Base-by-base conservation (phyloP, 2,888 invertebrate genomes). In the Erebia ligea region DNA sequence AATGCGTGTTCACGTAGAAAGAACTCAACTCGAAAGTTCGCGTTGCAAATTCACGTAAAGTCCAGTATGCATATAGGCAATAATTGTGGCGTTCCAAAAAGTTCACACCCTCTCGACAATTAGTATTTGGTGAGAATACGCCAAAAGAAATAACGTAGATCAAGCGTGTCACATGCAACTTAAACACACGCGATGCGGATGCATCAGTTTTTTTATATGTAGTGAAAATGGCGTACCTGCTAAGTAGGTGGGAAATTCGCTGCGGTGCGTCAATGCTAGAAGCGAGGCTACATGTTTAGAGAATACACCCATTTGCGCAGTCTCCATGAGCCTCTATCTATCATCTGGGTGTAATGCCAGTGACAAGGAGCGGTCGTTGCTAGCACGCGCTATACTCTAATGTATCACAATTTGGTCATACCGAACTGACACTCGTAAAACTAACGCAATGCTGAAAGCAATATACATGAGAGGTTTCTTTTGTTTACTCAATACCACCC, bases 381-480 rank as follows among this genome's bases (percentile, higher is more conserved):
- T 66, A 57, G 56, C 66, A 56, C 54, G 40, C 65, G 54, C 45
- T 42, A 15, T 61, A 13, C 45, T 62, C 10, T 21, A 56, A 70
- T 70, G 69, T 67, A 72, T 69, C 56, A 69, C 72, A 73, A 69
- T 72, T 69, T 72, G 69, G 67, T 68, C 70, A 73, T 65, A 74
- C 34, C 56, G 65, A 40, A 15, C 62, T 62, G 69, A 66, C 69
- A 68, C 45, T 67, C 58, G 67, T 67, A 63, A 62, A 69, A 48
- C 66, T 59, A 40, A 19, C 17, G 1, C 45, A 1, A 40, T 58
- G 40, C 9, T 40, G 34, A 34, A 34, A 58, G 40, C n/a, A 25
- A 58, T 21, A 58, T 40, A 58, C 40, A 58, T 40, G 19, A 11
- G 1, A 58, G 34, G 9, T 42, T 19, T 13, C 2, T 10, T 13